Evolutionary conservation across 2,113 vertebrate species (phyloP).

Genomic region (Aramus guarauna): DNA sequence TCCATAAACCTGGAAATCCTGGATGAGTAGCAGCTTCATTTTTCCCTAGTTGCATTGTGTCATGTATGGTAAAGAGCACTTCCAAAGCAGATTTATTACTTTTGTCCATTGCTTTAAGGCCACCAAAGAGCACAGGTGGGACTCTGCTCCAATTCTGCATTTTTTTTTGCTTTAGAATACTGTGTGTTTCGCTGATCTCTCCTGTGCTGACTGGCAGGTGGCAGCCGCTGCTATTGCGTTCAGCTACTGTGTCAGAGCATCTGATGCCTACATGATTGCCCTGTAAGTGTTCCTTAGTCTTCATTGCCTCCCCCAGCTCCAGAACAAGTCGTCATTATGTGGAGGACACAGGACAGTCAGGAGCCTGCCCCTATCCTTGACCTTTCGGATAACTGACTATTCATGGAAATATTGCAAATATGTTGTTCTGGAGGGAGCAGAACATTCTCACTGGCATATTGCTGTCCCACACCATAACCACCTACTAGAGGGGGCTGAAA

Average conservation of each 20-base stretch:
- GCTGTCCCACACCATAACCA: not conserved
- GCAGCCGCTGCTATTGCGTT: not conserved
- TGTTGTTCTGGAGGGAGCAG: not conserved
- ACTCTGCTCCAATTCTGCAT: rapidly evolving
- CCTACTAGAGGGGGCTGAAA: not conserved
- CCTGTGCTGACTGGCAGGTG: not conserved
- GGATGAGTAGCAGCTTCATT: not conserved
- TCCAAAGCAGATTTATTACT: not conserved
- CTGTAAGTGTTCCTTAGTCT: not conserved
- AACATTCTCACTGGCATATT: not conserved
- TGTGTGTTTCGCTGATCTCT: not conserved
- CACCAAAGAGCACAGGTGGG: not conserved
- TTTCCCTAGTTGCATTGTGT: not conserved
- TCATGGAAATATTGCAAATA: not conserved
- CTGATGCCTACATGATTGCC: not conserved
- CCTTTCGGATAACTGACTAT: not conserved
- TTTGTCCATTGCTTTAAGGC: not conserved
- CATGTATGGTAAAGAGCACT: not conserved
- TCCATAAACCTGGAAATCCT: not conserved
- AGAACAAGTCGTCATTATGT: not conserved
- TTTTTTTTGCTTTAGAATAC: not conserved
- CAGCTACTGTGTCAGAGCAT: not conserved
- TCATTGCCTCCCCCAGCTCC: not conserved
- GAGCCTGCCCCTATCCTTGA: not conserved
- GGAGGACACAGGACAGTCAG: not conserved